These are phyloP conservation scores for Paedocypris micromegethes DNA, from an alignment of 2,797 vertebrate genomes.

Conservation along the genomic window DNA sequence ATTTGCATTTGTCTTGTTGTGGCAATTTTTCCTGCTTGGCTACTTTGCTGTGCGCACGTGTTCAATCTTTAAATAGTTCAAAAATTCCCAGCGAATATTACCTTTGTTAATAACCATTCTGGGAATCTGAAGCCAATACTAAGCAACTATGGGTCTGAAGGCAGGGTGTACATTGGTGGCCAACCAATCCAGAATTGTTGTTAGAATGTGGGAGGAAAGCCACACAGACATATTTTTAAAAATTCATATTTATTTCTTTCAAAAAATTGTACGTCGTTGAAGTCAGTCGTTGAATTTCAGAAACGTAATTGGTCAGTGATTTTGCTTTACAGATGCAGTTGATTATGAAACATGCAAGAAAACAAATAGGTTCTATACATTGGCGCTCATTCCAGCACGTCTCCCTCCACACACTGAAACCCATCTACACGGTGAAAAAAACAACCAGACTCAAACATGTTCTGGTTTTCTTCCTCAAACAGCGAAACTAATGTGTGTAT, in stretches of 20 bases:
- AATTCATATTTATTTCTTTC: slow-evolving; percentile 57
- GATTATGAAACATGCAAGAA: slow-evolving; percentile 67
- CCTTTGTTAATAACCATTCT: background rate
- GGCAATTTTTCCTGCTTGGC: background rate
- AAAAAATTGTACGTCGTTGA: slow-evolving; percentile 52
- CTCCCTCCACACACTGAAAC: slow-evolving; percentile 48
- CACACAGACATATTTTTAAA: slow-evolving; percentile 48
- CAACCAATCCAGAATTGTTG: background rate
- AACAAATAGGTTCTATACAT: slow-evolving; percentile 59
- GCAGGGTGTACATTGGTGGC: too few relatives aligned
- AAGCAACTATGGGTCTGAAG: background rate
- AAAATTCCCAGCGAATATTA: background rate
- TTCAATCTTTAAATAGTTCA: background rate
- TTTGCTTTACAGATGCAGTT: slow-evolving; percentile 60
- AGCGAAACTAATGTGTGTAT: background rate
- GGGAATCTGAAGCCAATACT: background rate
- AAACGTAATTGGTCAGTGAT: slow-evolving; percentile 65
- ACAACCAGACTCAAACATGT: background rate
- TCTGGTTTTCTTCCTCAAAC: background rate
- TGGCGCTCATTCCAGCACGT: slow-evolving; percentile 18
- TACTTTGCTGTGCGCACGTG: background rate
- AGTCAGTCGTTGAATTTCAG: slow-evolving; percentile 51
- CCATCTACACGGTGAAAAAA: too few relatives aligned
- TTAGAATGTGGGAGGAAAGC: background rate
- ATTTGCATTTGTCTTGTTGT: slow-evolving; percentile 12